phyloP scores from a whole-genome alignment of 2,797 vertebrate species.

The Saxicola maurus region DNA sequence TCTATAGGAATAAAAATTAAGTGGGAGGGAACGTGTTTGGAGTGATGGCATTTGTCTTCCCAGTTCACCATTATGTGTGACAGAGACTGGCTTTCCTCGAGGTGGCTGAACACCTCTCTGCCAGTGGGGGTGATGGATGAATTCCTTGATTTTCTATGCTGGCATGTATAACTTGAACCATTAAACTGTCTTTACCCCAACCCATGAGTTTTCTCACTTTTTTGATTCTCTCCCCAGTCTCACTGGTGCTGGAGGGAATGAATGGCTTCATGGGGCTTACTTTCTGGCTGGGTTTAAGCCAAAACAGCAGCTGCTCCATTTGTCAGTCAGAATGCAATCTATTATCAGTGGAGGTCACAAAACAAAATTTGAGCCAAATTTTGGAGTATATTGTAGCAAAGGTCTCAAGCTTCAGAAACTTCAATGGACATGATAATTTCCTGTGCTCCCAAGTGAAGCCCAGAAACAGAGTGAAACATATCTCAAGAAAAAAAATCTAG shows the following conservation, averaged over 20 bases:
- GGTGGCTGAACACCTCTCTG: background rate
- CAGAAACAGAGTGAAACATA: background rate
- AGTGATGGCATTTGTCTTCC: background rate
- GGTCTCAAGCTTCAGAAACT: background rate
- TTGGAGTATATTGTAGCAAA: background rate
- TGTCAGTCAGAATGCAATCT: background rate
- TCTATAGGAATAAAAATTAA: background rate
- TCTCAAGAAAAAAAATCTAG: background rate
- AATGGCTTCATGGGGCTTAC: background rate
- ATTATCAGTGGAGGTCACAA: background rate
- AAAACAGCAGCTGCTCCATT: background rate
- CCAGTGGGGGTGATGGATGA: background rate
- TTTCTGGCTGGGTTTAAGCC: background rate
- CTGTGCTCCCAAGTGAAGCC: background rate
- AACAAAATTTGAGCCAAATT: background rate
- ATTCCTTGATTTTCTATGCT: background rate
- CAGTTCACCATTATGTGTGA: background rate
- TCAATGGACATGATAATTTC: background rate
- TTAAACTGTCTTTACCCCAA: background rate
- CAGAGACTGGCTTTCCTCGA: background rate
- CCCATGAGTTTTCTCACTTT: background rate
- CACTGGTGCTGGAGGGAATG: background rate
- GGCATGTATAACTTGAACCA: background rate
- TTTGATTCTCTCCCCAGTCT: fast-evolving
- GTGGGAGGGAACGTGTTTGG: fast-evolving